These are phyloP conservation scores for Mustela nigripes DNA, from an alignment of 2,113 vertebrate genomes.

Conservation along the genomic window DNA sequence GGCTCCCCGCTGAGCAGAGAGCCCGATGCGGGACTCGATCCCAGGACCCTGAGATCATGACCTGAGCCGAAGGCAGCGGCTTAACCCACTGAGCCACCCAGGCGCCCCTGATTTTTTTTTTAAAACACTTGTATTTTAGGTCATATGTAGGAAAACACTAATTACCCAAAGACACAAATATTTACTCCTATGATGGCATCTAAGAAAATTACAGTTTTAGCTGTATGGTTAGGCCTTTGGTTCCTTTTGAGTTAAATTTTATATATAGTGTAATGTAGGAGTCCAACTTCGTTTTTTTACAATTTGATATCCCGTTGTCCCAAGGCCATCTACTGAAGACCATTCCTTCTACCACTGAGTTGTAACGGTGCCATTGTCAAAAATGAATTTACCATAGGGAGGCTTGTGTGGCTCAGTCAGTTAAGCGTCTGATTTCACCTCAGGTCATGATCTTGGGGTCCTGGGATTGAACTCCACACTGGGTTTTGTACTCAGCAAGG, in stretches of 20 bases:
- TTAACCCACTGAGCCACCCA: too few species aligned
- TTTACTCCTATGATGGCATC: not conserved
- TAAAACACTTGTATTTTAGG: not conserved
- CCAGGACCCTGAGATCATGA: too few species aligned
- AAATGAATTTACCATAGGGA: not conserved
- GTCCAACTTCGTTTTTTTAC: not conserved
- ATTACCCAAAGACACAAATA: not conserved
- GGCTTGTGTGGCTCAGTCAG: not conserved
- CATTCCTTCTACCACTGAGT: not conserved
- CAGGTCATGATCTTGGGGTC: not conserved
- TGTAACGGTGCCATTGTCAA: not conserved
- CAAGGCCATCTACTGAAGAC: not conserved
- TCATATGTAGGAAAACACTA: not conserved
- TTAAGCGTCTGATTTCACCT: not conserved
- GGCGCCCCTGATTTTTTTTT: too few species aligned
- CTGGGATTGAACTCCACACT: not conserved
- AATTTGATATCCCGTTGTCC: not conserved
- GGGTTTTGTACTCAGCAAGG: not conserved
- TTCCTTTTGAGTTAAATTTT: not conserved
- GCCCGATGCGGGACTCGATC: too few species aligned
- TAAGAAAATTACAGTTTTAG: not conserved
- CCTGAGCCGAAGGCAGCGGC: too few species aligned
- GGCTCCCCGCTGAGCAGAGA: too few species aligned
- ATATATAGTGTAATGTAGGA: not conserved
- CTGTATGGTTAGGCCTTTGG: not conserved